Evolutionary conservation across 2,113 vertebrate genomes (phyloP), one percentile per base, ranked within the genome.

Genomic region (Seriola dumerili): DNA sequence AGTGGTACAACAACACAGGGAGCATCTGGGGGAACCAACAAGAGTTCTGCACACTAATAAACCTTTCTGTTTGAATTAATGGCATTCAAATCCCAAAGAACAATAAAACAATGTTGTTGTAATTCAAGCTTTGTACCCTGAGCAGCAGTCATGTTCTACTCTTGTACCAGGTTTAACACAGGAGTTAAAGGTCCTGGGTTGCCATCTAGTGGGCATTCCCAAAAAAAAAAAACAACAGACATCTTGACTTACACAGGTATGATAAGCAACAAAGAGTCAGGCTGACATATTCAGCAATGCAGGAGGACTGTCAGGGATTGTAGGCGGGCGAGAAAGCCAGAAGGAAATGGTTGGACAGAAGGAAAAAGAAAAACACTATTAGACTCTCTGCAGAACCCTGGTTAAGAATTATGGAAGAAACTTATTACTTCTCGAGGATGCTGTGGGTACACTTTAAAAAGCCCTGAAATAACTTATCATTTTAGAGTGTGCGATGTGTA

Each of bases 31-130:
- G 73, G 42, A 78, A 29, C 36, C 76, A 71, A 23, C 67, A 73
- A 92, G 85, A 82, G 76, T 67, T 87, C 70, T 84, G 84, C 80
- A 86, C 44, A 50, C 42, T 89, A 71, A 86, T 89, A 89, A 89
- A 87, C 17, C 78, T 50, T 29, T 74, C 78, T 76, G 78, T 72
- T 91, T 81, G 57, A 91, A 78, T 85, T 85, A 91, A 90, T 91
- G 72, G 78, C 52, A 72, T 84, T 85, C 64, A 86, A 81, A 91
- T 88, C 82, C 63, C 68, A 69, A 10, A 67, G 40, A 81, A 75
- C 63, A 70, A 21, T 70, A 65, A 8, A 36, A 69, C 40, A 34
- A 46, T 52, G 64, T 17, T 16, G 29, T 68, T 75, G 42, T 44
- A 76, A 84, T 75, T 70, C 40, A 70, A 74, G 52, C 42, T 59